Evolutionary conservation across 2,888 invertebrate species (phyloP), one percentile per base, ranked within the genome.

Genomic region (Scaeva pyrastri): DNA sequence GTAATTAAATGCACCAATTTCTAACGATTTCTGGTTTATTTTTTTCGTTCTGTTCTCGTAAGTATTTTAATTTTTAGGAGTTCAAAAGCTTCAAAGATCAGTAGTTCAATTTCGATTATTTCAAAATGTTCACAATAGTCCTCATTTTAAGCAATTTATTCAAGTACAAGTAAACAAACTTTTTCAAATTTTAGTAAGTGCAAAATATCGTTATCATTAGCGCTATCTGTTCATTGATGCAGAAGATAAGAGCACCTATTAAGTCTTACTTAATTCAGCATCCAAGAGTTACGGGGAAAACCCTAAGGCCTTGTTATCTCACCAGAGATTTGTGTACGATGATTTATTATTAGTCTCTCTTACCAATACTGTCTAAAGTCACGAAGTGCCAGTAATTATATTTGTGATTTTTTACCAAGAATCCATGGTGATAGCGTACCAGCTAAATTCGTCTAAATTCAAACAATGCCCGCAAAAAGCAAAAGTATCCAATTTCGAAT

Each of bases 401-500:
- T 45, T n/a, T 43, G 11, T 21, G 6, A 16, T 41, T 62, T 43
- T 26, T 62, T 75, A 66, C 64, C 56, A 73, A 56, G 60, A 83
- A 73, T 41, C 41, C 41, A 45, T 41, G n/a, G n/a, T n/a, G n/a
- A n/a, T 56, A 62, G 48, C n/a, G n/a, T 21, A 75, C n/a, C 5
- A 74, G 23, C 36, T 26, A 26, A 31, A 43, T 55, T 41, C 48
- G 14, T 19, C 58, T 71, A 60, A 39, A 45, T 68, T 60, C n/a
- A 31, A 56, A 23, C 23, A 5, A 45, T 45, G 48, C 55, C 56
- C 72, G 71, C 8, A 43, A 36, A 36, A 74, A 77, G 71, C 8
- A 43, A 36, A 36, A 74, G 83, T 52, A 39, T 83, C 62, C n/a
- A 70, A 73, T 77, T 68, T 31, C 75, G 60, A 66, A 66, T 55